Conservation (phyloP, 2,888 invertebrate species). For the Synergus itoensis region DNA sequence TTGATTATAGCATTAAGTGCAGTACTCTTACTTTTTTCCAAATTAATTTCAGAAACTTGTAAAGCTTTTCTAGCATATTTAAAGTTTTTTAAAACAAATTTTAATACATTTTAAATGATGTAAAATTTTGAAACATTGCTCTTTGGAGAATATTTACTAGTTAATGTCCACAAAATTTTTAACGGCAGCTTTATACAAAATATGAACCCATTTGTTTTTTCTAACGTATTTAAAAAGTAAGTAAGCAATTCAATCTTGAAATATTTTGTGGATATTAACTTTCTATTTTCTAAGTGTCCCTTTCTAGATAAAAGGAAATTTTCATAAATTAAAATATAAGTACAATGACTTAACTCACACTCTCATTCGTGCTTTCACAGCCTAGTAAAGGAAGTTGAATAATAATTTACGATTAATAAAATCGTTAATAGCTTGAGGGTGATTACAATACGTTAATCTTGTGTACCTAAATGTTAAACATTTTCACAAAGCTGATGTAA, state of each 20-base stretch:
- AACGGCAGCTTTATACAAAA: neutral
- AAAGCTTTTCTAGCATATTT: neutral
- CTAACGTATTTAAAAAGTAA: neutral
- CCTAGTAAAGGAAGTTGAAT: constrained; percentile 43
- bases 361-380: constrained; percentile 43
- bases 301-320: neutral
- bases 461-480: neutral
- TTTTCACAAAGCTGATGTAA: neutral
- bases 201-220: neutral
- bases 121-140: neutral
- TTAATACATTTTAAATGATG: neutral
- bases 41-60: neutral
- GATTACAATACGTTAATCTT: neutral
- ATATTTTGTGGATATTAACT: constrained; percentile 23
- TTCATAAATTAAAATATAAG: neutral
- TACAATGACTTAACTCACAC: neutral
- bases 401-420: constrained; percentile 43
- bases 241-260: neutral
- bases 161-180: constrained; percentile 7
- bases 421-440: neutral
- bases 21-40: too few species aligned
- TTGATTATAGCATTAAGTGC: too few species aligned
- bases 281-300: neutral
- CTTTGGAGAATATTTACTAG: neutral
- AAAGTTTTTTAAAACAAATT: neutral